Evolutionary conservation across 2,888 invertebrate genomes (phyloP), one percentile per base, ranked within the genome.

Genomic region (Lordiphosa andalusiaca): DNA sequence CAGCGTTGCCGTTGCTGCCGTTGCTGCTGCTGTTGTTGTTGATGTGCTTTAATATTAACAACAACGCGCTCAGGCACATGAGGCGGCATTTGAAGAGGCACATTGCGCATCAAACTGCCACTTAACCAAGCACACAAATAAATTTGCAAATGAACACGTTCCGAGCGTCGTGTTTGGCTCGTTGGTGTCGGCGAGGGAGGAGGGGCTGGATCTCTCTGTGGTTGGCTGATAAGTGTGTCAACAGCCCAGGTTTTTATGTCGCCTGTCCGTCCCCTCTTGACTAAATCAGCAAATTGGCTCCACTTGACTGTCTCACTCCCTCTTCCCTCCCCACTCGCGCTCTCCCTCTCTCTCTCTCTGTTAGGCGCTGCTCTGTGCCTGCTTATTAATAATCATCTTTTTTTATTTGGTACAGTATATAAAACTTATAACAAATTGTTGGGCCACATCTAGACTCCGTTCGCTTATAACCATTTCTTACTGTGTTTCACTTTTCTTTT

Each of bases 11-110:
- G 84, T 80, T 84, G 75, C 81, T 85, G 81, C 23, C 5, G 23
- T 23, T 25, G 84, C 78, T 84, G 75, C 81, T 85, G 81, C 23
- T 23, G 23, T 23, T 25, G 25, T 25, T 44, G 84, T 81, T 84
- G 75, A 84, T 85, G 81, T 80, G 81, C 77, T 84, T 84, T 85
- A 85, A 81, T 86, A 86, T 82, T 74, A 86, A 85, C 85, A 86
- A 75, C 78, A 78, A 50, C 49, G 19, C 13, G 10, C 6, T 10
- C 19, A 46, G 16, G 25, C 10, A 39, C 21, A 47, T 55, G 50
- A 56, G 65, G 64, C 67, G 64, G 65, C 73, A 73, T 75, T 76
- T 78, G 76, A 76, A 76, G 76, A 73, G 75, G 67, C 63, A 83
- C 81, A 81, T 74, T 80, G 81, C 74, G 73, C 81, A 80, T 76